A percentile compares a stretch with the other conserved stretches of the same genome.
These are phyloP conservation scores for Threskiornis aethiopicus DNA, from an alignment of 2,797 vertebrate species.

Conservation along the genomic window DNA sequence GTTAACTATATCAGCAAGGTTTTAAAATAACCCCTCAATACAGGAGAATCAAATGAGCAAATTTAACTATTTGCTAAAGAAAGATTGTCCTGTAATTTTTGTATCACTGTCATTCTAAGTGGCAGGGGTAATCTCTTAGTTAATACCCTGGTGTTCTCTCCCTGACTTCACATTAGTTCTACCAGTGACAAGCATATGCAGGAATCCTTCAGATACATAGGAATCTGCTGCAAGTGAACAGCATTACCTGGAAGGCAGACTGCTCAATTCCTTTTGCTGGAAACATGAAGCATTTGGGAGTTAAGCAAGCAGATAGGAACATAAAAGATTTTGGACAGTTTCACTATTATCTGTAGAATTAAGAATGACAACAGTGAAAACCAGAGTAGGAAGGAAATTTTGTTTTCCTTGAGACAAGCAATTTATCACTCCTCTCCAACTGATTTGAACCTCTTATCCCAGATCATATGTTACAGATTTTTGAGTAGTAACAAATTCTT, in stretches of 20 bases:
- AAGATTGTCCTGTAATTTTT: background rate
- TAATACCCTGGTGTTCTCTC: background rate
- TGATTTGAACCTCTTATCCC: background rate
- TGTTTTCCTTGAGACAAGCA: background rate
- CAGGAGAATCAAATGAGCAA: fast-evolving
- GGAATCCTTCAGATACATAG: background rate
- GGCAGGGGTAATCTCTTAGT: background rate
- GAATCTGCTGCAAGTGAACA: background rate
- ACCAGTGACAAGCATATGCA: fast-evolving
- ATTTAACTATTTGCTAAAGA: background rate
- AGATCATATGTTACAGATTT: background rate
- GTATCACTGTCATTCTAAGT: background rate
- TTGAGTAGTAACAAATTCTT: background rate
- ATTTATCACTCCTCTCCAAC: background rate
- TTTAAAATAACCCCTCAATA: background rate
- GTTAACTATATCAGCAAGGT: background rate
- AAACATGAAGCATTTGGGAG: background rate
- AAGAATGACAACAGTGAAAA: background rate
- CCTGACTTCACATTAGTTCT: background rate
- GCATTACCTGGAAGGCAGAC: background rate
- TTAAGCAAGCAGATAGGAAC: background rate
- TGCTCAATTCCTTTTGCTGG: background rate
- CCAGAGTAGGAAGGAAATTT: background rate
- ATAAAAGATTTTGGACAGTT: background rate
- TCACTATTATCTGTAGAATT: background rate